Percentiles rank a stretch among this genome's conserved stretches.
These are phyloP conservation scores for Mola mola DNA, from an alignment of 2,113 vertebrate genomes.

Conservation along the genomic window DNA sequence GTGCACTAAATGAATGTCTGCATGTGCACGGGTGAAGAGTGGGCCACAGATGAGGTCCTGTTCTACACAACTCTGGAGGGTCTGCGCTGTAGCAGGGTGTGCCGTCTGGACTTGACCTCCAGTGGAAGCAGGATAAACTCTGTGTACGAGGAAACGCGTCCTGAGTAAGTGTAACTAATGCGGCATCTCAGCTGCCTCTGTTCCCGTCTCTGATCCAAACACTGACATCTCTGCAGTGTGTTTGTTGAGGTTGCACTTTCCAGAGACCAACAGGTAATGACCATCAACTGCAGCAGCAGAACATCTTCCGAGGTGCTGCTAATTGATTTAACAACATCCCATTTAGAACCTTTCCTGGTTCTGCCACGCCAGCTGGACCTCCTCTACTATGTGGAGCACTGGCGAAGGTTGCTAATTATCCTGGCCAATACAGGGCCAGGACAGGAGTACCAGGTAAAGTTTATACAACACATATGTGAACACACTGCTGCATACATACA, in stretches of 20 bases:
- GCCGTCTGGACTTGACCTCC: conserved; percentile 83
- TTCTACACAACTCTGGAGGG: conserved; percentile 89
- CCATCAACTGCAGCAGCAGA: conserved; percentile 93
- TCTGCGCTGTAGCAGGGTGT: conserved; percentile 86
- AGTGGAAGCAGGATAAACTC: conserved; percentile 69
- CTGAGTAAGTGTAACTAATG: conserved; percentile 83
- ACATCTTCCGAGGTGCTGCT: conserved; percentile 91
- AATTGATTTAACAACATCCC: conserved; percentile 79
- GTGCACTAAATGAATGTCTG: neutral
- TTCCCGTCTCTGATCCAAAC: neutral
- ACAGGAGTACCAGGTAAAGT: conserved; percentile 86
- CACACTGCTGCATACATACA: neutral
- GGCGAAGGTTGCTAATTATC: conserved; percentile 84
- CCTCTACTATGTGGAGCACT: conserved; percentile 92
- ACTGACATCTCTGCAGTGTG: conserved; percentile 42
- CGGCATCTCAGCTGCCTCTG: neutral
- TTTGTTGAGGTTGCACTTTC: conserved; percentile 92
- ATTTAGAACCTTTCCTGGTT: conserved; percentile 83
- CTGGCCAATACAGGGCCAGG: conserved; percentile 88
- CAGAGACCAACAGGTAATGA: conserved; percentile 87
- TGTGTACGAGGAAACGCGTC: conserved; percentile 88
- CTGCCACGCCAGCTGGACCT: conserved; percentile 85
- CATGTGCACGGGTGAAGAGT: conserved; percentile 82
- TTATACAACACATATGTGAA: neutral
- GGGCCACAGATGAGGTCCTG: conserved; percentile 88